Base-by-base conservation (phyloP, 2,888 invertebrate genomes). In the Lumbricus terrestris region DNA sequence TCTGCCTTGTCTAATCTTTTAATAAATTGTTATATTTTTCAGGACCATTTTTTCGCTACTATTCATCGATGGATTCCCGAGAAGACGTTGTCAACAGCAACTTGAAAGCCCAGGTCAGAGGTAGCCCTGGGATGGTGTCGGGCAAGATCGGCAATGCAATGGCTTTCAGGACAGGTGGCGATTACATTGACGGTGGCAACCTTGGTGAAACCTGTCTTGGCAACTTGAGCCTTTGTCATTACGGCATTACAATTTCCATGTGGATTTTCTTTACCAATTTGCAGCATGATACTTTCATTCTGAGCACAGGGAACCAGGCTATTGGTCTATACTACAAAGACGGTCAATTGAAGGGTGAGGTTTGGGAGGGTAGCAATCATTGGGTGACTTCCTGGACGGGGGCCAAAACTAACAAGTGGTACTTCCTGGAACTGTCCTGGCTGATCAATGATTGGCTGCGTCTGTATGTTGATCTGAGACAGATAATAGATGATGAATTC, bases 341-440 rank as follows among this genome's bases (percentile, higher is more conserved):
- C 20, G 92, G 91, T 42, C 91, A 91, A 15, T 91, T 94, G 37
- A 91, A 92, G 88, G 93, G 93, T 2, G 92, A 92, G 40, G 93
- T 93, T 29, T 92, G 85, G 85, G 91, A 91, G 89, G 93, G 92
- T 20, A 92, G 93, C 90, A 92, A 93, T 54, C 82, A 90, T 88
- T 91, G 92, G 91, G 35, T 89, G 88, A 90, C 91, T 23, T 92
- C 93, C 23, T 92, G 91, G 88, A 90, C 90, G 82, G 91, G 92
- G 54, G 92, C 92, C 29, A 89, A 93, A 34, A 83, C 92, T 82
- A 93, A 92, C 33, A 90, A 83, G 42, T 95, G 94, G 94, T 94
- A 94, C 91, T 95, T 94, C 92, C 90, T 94, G 33, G 95, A 95
- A 92, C 90, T 94, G 40, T 93, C 94, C 11, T 94, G 94, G 94